Evolutionary conservation across 2,113 vertebrate genomes (phyloP), one percentile per base, ranked within the genome.

Genomic region (Bothrops jararaca): DNA sequence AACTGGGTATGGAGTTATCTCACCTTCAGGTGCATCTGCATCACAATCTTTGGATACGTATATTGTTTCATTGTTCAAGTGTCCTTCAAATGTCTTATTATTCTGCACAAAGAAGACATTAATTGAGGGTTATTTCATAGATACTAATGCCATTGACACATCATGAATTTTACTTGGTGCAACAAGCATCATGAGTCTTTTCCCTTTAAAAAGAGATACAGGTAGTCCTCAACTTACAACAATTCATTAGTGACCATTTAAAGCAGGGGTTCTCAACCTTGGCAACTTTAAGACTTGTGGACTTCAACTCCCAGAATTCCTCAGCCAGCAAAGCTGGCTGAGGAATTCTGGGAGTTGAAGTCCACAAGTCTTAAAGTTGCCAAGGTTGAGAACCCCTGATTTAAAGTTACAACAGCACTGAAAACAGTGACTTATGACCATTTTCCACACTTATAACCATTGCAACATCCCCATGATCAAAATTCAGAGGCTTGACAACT

Each of bases 11-110:
- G 12, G 53, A 92, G 11, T 23, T 42, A 9, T 86, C 98, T 98
- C 98, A 99, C 99, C 99, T 98, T 98, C 97, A 91, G 99, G 99
- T 56, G 99, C 99, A 91, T 99, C 97, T n/a, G 99, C 99, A 95
- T 99, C 99, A 97, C 99, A 99, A 93, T 97, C 98, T 96, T 97
- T 98, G 50, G 98, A 97, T 86, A 97, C 96, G 93, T 95, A 93
- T 29, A 94, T 93, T 48, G 96, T 98, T 95, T 94, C 95, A 92
- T 97, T 99, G 96, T 93, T 95, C 91, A 92, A 93, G 29, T 90
- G 95, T 20, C 94, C 96, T 94, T 95, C 94, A 88, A 64, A n/a
- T 90, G 97, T 98, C 89, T 94, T 88, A 95, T 98, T 98, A 94
- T 87, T 96, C 98, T 98, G 91, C 85, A 80, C 95, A 15, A 95